Conservation (phyloP, 2,888 invertebrate species). For the Pseudococcus jackbeardsleyi region DNA sequence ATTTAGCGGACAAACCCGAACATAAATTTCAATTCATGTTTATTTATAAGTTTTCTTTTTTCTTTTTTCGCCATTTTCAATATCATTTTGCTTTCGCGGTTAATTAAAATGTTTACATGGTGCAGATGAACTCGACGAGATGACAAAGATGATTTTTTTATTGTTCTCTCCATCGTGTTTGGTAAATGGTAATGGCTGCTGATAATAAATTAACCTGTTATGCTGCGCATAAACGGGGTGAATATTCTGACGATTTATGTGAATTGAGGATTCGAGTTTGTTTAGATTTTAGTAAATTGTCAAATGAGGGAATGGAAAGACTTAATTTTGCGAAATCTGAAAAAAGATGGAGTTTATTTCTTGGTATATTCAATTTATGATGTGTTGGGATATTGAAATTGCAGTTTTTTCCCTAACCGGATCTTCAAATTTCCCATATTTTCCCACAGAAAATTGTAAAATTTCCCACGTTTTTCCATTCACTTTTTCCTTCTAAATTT, state of each 20-base stretch:
- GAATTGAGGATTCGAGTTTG: neutral
- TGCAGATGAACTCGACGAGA: constrained; percentile 30
- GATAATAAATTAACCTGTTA: constrained; percentile 4
- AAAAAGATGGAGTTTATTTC: too few species aligned
- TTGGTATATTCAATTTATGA: too few species aligned
- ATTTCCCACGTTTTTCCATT: too few species aligned
- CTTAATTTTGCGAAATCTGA: too few species aligned
- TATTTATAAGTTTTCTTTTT: constrained; percentile 45
- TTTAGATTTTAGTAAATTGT: neutral
- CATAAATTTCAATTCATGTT: constrained; percentile 51
- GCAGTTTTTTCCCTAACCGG: too few species aligned
- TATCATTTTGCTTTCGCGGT: constrained; percentile 10
- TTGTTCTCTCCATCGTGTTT: neutral
- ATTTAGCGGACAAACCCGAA: constrained; percentile 25
- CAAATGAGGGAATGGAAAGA: too few species aligned
- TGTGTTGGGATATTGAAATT: too few species aligned
- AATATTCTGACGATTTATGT: neutral
- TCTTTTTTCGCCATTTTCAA: constrained; percentile 8
- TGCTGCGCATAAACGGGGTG: neutral
- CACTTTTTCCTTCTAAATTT: too few species aligned
- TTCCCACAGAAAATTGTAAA: too few species aligned
- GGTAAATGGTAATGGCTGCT: neutral
- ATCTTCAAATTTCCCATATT: too few species aligned
- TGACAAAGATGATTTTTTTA: constrained; percentile 3
- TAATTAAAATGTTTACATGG: constrained; percentile 44